These are phyloP conservation scores for Drosophila cracens DNA, from an alignment of 2,888 invertebrate genomes.

Conservation along the genomic window DNA sequence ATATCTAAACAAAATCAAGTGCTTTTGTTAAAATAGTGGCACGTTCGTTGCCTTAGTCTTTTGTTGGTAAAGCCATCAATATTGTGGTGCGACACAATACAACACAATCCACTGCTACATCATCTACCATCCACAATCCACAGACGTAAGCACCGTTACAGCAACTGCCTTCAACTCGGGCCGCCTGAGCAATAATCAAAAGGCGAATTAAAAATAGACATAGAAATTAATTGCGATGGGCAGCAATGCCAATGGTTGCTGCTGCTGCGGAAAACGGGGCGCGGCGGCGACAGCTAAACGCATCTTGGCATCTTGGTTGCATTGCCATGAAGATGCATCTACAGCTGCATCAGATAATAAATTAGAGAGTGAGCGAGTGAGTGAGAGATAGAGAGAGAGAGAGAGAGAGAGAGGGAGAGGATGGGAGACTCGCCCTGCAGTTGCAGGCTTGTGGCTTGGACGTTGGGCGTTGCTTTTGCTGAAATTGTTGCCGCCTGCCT, in stretches of 20 bases:
- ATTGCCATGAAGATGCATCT: slow-evolving; percentile 50
- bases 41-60: slow-evolving; percentile 58
- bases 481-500: slow-evolving; percentile 57
- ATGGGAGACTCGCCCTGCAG: slow-evolving; percentile 31
- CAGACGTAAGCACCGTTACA: slow-evolving; percentile 38
- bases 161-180: slow-evolving; percentile 9
- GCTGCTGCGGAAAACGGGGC: slow-evolving; percentile 34
- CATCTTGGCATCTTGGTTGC: slow-evolving; percentile 48
- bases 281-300: slow-evolving; percentile 50
- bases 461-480: slow-evolving; percentile 53
- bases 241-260: slow-evolving; percentile 28
- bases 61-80: slow-evolving; percentile 38
- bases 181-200: slow-evolving; percentile 55
- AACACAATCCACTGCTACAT: slow-evolving; percentile 10
- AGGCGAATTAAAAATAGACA: slow-evolving; percentile 70
- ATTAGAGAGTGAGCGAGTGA: slow-evolving; percentile 37
- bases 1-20: not conserved
- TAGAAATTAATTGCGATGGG: slow-evolving; percentile 70
- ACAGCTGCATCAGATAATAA: slow-evolving; percentile 69
- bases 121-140: slow-evolving; percentile 5
- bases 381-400: not conserved
- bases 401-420: not conserved
- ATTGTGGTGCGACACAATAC: slow-evolving; percentile 36
- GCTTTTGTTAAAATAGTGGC: slow-evolving; percentile 3
- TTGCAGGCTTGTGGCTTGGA: slow-evolving; percentile 26